These are phyloP conservation scores for Actenoides hombroni DNA, from an alignment of 2,113 vertebrate species.

Conservation along the genomic window DNA sequence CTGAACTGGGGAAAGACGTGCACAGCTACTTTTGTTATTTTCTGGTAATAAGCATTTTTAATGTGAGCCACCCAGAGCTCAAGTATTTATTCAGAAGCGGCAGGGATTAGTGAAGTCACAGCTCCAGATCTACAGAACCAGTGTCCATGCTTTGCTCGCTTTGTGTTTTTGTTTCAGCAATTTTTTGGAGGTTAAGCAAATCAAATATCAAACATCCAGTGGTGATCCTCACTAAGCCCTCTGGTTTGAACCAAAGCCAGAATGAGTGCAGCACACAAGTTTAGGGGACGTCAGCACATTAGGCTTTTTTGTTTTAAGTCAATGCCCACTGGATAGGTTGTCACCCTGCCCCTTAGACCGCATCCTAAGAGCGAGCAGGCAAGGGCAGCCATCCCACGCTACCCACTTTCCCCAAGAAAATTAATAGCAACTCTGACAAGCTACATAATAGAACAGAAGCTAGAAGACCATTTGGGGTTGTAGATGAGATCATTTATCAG, in stretches of 20 bases:
- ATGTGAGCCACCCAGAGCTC: background rate
- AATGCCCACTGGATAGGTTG: background rate
- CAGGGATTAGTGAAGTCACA: background rate
- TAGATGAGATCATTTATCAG: conserved; percentile 68
- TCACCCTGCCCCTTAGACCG: background rate
- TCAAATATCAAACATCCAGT: background rate
- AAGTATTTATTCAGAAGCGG: background rate
- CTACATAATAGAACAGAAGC: conserved; percentile 46
- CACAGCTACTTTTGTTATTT: background rate
- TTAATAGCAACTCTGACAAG: conserved; percentile 32
- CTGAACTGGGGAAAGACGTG: background rate
- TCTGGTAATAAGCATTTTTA: background rate
- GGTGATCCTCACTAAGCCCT: background rate
- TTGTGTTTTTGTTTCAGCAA: background rate
- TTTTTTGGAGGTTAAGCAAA: background rate
- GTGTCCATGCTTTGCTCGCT: background rate
- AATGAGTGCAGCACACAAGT: background rate
- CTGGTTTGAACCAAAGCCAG: background rate
- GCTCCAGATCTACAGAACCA: background rate
- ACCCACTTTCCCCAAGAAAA: background rate
- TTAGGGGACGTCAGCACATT: background rate
- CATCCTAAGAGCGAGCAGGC: background rate
- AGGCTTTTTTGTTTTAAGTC: background rate
- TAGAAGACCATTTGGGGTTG: conserved; percentile 49
- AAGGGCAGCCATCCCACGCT: background rate